Percentiles rank a stretch among this genome's conserved stretches.
Conservation (phyloP, 2,113 vertebrate genomes). For the Tragelaphus strepsiceros region DNA sequence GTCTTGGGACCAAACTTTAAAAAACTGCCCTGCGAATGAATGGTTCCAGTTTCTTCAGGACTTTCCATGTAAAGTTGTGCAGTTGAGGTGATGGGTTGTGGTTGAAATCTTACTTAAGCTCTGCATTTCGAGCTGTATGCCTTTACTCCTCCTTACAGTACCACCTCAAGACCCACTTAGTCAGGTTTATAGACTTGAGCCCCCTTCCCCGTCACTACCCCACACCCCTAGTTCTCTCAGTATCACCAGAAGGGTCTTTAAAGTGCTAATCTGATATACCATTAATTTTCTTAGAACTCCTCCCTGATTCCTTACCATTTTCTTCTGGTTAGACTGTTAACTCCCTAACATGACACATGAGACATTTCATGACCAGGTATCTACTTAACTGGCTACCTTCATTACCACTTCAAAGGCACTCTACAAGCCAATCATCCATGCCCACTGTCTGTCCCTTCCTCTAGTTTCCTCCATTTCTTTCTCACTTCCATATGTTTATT, state of each 20-base stretch:
- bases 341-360: background rate
- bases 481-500: background rate
- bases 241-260: background rate
- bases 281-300: background rate
- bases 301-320: background rate
- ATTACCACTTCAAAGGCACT: background rate
- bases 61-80: background rate
- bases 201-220: background rate
- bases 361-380: background rate
- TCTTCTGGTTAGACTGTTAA: background rate
- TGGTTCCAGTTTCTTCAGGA: background rate
- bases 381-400: background rate
- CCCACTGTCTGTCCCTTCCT: background rate
- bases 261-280: background rate
- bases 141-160: background rate
- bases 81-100: background rate
- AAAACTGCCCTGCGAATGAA: background rate
- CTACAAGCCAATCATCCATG: background rate
- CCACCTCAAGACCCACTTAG: background rate
- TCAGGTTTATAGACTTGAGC: background rate
- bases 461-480: background rate
- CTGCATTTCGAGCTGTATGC: background rate
- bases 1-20: background rate
- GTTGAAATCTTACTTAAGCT: background rate
- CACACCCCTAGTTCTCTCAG: background rate